phyloP scores from a whole-genome alignment of 2,113 vertebrate genomes.

The Saguinus imperator region DNA sequence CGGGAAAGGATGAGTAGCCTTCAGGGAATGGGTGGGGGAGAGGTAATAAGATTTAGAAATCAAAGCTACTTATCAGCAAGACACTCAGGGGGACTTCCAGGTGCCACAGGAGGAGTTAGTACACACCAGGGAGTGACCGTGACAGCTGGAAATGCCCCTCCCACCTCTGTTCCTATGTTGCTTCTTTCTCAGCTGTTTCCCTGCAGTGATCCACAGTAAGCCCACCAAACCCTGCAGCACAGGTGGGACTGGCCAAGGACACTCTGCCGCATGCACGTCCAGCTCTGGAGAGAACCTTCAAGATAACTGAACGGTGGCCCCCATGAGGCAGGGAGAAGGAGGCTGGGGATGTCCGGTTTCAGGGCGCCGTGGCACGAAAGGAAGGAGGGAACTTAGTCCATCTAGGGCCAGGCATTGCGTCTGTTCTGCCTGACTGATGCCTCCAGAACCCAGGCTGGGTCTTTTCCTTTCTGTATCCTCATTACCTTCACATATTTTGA shows the following conservation, averaged over 20 bases:
- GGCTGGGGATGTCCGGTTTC: rapidly evolving
- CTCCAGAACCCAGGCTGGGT: not conserved
- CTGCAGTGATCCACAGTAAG: not conserved
- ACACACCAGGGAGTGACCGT: not conserved
- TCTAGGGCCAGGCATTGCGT: rapidly evolving
- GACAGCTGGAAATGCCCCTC: too few relatives aligned
- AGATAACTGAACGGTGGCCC: too few relatives aligned
- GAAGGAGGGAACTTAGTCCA: not conserved
- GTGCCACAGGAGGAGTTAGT: not conserved
- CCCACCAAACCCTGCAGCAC: not conserved
- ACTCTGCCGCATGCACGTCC: not conserved
- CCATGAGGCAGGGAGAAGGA: not conserved
- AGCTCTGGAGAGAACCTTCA: not conserved
- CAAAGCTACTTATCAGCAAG: not conserved
- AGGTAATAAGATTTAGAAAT: not conserved
- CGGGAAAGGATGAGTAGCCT: not conserved
- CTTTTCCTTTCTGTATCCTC: not conserved
- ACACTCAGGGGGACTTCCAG: not conserved
- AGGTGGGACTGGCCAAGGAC: not conserved
- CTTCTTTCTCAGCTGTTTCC: not conserved
- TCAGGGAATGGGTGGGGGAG: rapidly evolving
- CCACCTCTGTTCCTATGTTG: not conserved
- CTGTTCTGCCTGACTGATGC: not conserved
- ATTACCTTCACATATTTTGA: not conserved
- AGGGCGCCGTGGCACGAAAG: not conserved